These are phyloP conservation scores for Syrrhaptes paradoxus DNA, from an alignment of 2,113 vertebrate genomes.

Conservation along the genomic window DNA sequence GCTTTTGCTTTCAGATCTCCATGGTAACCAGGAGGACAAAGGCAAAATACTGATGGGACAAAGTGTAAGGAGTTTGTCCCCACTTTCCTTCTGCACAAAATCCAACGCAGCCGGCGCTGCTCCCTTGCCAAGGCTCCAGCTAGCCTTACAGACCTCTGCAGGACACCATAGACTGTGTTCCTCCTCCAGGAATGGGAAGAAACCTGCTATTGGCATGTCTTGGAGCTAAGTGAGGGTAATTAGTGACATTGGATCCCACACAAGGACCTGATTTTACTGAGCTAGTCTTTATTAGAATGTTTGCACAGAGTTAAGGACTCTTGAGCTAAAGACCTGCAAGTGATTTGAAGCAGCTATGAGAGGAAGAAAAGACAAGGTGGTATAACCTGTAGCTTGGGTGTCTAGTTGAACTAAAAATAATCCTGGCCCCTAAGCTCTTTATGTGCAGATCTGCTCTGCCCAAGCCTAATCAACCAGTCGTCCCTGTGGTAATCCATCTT, in stretches of 20 bases:
- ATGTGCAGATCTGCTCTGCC: background rate
- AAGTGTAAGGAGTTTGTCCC: background rate
- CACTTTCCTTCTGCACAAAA: background rate
- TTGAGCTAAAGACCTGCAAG: background rate
- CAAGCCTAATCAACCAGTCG: background rate
- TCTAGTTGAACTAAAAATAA: background rate
- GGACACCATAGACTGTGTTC: background rate
- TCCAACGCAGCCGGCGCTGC: background rate
- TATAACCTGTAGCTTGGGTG: background rate
- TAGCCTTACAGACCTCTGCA: background rate
- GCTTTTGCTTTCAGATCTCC: background rate
- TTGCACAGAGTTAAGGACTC: background rate
- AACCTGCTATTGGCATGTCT: background rate
- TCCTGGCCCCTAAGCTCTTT: background rate
- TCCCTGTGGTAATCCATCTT: background rate
- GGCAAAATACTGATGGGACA: background rate
- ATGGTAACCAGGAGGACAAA: background rate
- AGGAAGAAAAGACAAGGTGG: background rate
- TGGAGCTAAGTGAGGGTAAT: background rate
- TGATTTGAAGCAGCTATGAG: background rate
- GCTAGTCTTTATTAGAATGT: background rate
- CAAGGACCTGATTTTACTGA: background rate
- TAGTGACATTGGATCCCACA: background rate
- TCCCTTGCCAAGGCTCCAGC: background rate
- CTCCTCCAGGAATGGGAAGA: background rate